Evolutionary conservation across 2,888 invertebrate species (phyloP), one percentile per base, ranked within the genome.

Genomic region (Lasioglossum vierecki): DNA sequence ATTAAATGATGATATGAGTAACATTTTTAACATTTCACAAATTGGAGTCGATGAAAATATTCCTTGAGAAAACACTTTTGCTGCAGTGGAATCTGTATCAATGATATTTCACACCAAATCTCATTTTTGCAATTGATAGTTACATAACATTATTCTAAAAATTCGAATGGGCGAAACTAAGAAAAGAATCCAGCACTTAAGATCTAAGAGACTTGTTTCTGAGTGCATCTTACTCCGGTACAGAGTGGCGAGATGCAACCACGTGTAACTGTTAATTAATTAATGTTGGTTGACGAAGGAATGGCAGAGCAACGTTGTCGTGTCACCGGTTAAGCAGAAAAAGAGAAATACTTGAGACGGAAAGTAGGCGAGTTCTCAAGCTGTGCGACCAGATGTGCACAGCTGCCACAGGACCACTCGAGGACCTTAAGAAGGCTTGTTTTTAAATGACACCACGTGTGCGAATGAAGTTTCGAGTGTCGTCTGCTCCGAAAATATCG

Each of bases 371-470:
- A 35, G 66, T 66, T 66, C 35, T 66, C 35, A 35, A 66, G 66
- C 66, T 18, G 35, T 8, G 35, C 35, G 35, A 35, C 66, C 66
- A 66, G 66, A 66, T 66, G 66, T 8, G 66, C 66, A 35, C 8
- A 5, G 30, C 35, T 35, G 35, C 18, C 8, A 8, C 35, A 35
- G 35, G 18, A 66, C 66, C 35, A 66, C 66, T 35, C 35, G 18
- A 66, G 66, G 8, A 18, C 66, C 66, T 66, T 66, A 35, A 66
- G 66, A 8, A 66, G 35, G 35, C 66, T 35, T 5, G 66, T 66
- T 66, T 66, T 35, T 35, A 66, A 66, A 66, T 18, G 66, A 15
- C 35, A 66, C 30, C 66, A 35, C 66, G 66, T 66, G 66, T 66
- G 35, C 15, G 35, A 6, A 66, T 1, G 18, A 2, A 66, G 18